Conservation (phyloP, 2,113 vertebrate species). For the Anoura caudifer region DNA sequence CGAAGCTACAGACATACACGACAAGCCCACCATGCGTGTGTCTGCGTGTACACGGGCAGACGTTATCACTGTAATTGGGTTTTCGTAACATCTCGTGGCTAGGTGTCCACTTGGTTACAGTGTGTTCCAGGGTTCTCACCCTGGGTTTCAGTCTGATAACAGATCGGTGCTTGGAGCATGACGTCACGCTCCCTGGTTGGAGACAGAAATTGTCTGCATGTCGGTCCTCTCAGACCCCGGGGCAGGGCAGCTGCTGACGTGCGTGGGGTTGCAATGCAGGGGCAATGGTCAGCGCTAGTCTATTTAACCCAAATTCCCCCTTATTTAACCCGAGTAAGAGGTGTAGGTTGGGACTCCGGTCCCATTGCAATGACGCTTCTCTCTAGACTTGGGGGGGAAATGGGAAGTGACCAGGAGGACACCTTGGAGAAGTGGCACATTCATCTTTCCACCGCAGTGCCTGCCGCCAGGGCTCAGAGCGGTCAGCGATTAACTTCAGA, state of each 20-base stretch:
- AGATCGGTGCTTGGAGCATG: slow-evolving; percentile 66
- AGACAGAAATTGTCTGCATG: slow-evolving; percentile 53
- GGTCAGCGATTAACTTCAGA: slow-evolving; percentile 54
- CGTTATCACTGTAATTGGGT: background rate
- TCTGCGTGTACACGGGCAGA: rapidly evolving
- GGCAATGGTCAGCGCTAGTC: slow-evolving; percentile 79
- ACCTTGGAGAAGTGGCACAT: background rate
- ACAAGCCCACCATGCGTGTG: rapidly evolving
- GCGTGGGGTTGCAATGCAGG: slow-evolving; percentile 78
- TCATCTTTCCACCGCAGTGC: slow-evolving; percentile 14
- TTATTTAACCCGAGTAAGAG: slow-evolving; percentile 62
- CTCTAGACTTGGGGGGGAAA: slow-evolving; percentile 47
- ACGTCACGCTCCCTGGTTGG: slow-evolving; percentile 71
- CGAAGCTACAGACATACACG: rapidly evolving
- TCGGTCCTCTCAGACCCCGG: slow-evolving; percentile 66
- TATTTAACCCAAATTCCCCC: slow-evolving; percentile 70
- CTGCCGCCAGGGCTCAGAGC: background rate
- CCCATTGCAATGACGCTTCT: slow-evolving; percentile 3
- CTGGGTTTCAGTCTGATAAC: slow-evolving; percentile 64
- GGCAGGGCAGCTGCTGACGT: slow-evolving; percentile 77
- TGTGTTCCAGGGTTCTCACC: slow-evolving; percentile 29
- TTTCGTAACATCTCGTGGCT: background rate
- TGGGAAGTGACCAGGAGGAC: slow-evolving; percentile 20
- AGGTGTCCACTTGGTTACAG: background rate
- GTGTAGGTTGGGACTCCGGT: slow-evolving; percentile 18